Percentiles rank a stretch among this genome's conserved stretches.
Conservation (phyloP, 2,888 invertebrate species). For the Cephonodes hylas region DNA sequence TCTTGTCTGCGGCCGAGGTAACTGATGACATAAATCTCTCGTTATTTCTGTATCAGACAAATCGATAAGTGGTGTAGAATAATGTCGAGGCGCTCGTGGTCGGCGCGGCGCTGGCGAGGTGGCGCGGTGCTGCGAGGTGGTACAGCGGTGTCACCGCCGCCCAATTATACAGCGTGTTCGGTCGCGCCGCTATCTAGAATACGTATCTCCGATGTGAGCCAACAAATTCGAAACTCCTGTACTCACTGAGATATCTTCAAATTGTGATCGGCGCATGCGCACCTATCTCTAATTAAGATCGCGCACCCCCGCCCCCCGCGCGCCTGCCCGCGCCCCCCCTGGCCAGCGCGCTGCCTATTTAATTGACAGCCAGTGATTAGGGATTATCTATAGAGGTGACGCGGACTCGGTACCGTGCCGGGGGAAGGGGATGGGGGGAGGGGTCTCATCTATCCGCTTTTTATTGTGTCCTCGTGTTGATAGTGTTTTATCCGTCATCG, state of each 20-base stretch:
- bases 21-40: background rate
- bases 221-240: constrained; percentile 59
- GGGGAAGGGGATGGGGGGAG: background rate
- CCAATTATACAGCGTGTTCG: constrained; percentile 5
- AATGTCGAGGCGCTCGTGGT: background rate
- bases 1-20: background rate
- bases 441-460: too few relatives aligned
- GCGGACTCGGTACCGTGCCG: background rate
- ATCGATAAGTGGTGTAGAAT: constrained; percentile 7
- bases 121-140: background rate
- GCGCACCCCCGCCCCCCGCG: constrained; percentile 25
- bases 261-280: constrained; percentile 35
- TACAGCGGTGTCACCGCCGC: constrained; percentile 7
- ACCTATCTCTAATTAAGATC: constrained; percentile 68
- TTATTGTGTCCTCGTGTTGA: background rate
- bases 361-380: constrained; percentile 52
- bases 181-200: constrained; percentile 42
- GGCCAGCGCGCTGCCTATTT: constrained; percentile 22
- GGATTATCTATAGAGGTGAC: constrained; percentile 30
- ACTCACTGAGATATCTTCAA: constrained; percentile 42
- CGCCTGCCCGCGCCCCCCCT: constrained; percentile 12
- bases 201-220: constrained; percentile 49
- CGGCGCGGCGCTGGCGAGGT: background rate
- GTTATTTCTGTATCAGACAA: background rate
- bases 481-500: background rate